Percentiles rank a stretch among this genome's conserved stretches.
Evolutionary conservation across 2,888 invertebrate species (phyloP).

Genomic region (Xestia ashworthii): DNA sequence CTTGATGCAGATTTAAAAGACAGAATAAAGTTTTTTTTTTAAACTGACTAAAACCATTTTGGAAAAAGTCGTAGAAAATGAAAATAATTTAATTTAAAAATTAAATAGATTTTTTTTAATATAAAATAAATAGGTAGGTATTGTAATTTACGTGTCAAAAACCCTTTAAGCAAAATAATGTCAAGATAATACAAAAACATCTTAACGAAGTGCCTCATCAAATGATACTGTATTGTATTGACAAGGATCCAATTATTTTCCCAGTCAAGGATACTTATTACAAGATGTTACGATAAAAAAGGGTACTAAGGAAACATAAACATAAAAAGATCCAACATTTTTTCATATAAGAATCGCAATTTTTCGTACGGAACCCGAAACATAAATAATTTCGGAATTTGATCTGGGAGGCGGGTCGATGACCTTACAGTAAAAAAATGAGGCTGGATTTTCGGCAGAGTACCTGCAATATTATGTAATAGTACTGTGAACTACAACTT

Average conservation of each 20-base stretch:
- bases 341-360: constrained; percentile 15
- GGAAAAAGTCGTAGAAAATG: neutral
- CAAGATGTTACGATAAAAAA: constrained; percentile 48
- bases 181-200: neutral
- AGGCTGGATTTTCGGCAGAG: neutral
- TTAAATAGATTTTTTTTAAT: no score
- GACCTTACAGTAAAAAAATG: neutral
- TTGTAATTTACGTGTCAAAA: neutral
- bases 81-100: no score
- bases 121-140: neutral
- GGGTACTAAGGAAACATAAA: neutral
- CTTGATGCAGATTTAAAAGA: no score
- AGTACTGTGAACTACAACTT: neutral
- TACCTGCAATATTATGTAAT: neutral
- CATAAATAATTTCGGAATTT: constrained; percentile 20
- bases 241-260: constrained; percentile 49
- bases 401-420: neutral
- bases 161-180: neutral
- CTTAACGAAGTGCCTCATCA: neutral
- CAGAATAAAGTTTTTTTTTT: no score
- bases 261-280: constrained; percentile 28
- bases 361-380: constrained; percentile 9
- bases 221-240: constrained; percentile 30
- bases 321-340: constrained; percentile 24
- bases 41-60: neutral